A percentile compares a stretch with the other conserved stretches of the same genome.
These are phyloP conservation scores for Penaeus chinensis DNA, from an alignment of 1,140 invertebrate genomes.

Conservation along the genomic window DNA sequence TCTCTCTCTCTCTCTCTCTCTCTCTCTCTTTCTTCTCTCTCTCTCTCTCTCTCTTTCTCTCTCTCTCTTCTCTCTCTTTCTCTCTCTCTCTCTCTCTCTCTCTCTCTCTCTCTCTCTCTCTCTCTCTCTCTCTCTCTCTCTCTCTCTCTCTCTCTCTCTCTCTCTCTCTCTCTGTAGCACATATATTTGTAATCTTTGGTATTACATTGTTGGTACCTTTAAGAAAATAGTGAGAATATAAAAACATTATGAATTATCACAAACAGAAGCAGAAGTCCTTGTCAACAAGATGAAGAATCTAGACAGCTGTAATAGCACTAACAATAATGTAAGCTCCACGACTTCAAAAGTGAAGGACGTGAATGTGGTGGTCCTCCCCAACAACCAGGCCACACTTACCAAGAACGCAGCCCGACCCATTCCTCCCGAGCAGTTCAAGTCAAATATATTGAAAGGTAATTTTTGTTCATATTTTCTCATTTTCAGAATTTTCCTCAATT, in stretches of 20 bases:
- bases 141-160: neutral
- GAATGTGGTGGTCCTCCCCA: slow-evolving; percentile 67
- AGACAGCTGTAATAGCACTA: slow-evolving; percentile 4
- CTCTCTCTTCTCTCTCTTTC: neutral
- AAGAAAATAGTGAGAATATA: no score
- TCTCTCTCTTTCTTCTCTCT: slow-evolving; percentile 15
- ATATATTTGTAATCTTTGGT: no score
- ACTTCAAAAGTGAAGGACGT: slow-evolving; percentile 61
- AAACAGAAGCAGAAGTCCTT: slow-evolving; percentile 41
- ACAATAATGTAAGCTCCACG: neutral
- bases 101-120: neutral
- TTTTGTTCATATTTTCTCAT: neutral
- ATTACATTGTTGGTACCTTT: no score
- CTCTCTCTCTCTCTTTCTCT: neutral
- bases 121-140: neutral
- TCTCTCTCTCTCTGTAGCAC: neutral
- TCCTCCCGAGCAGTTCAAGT: slow-evolving; percentile 90
- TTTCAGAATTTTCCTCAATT: neutral
- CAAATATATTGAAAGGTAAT: slow-evolving; percentile 91
- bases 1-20: neutral
- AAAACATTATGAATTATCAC: no score
- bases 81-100: neutral
- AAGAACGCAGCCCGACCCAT: slow-evolving; percentile 75
- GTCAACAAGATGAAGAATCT: slow-evolving; percentile 47
- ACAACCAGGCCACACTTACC: slow-evolving; percentile 70